Base-by-base conservation (phyloP, 2,113 vertebrate species). In the Cyanoramphus novaezelandiae region DNA sequence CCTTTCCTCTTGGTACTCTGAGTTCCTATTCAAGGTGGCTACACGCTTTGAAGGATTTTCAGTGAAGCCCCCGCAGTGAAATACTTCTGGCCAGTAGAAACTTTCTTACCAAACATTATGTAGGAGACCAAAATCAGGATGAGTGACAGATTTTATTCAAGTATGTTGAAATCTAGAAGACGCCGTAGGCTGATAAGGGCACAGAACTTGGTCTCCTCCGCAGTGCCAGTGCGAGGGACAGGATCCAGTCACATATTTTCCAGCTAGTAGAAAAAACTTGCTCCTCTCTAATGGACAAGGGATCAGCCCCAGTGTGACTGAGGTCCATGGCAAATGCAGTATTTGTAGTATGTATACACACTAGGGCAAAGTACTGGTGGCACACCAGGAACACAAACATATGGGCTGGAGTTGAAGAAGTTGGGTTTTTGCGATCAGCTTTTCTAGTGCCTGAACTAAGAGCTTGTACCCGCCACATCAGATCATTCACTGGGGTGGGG, bases 371-470 rank as follows among this genome's bases (percentile, higher is more conserved):
- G 85, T 28, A 21, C 11, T 50, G 24, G 29, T 80, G 60, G 41
- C 71, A 15, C 57, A n/a, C 18, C n/a, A 43, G 55, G 35, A 57
- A 13, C 12, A 25, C 15, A 64, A 33, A 52, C 0, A 0, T 6
- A 3, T 16, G 12, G 19, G 44, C 77, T 64, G 44, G 29, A 14
- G 25, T 7, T 79, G 68, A 85, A 72, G 70, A 41, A 9, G 13
- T 35, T 2, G 1, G 12, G 21, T 37, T 71, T 80, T 70, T 83
- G 50, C 25, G 35, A 23, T 31, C 0, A 0, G 52, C 9, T 88
- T 82, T 95, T 72, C 59, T 83, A 46, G 35, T 67, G 62, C 68
- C 77, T 75, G 91, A 90, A 23, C 60, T 59, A 55, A 78, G 68
- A 92, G 74, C 70, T 88, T 27, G 21, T 86, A 86, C 82, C 71